Base-by-base conservation (phyloP, 2,797 vertebrate species). In the Moxostoma hubbsi region DNA sequence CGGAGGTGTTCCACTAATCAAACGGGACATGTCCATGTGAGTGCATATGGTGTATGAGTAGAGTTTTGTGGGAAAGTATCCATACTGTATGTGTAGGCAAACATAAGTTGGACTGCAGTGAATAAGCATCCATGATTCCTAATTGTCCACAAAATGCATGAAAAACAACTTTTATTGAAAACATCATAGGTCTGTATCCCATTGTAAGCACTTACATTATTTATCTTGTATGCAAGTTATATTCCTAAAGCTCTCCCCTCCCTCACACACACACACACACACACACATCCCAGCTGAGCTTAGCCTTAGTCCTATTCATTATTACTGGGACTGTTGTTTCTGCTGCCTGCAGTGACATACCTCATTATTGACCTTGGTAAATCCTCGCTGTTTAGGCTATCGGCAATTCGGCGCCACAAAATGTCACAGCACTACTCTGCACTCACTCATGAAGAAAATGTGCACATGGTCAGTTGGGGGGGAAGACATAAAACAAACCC, bases 1-100 rank as follows among this genome's bases (percentile, higher is more conserved):
- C 90, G 83, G 88, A 85, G 89, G 86, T 90, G 91, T 83, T 87
- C 71, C 71, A 84, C 88, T 90, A 90, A 90, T 91, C 91, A 93
- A 90, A 92, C 70, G 16, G 69, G 76, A 86, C 79, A 87, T n/a
- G 12, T 83, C 84, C 80, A 83, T 84, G 79, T 74, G 76, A 75
- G 82, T 81, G 62, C 16, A 76, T 71, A 49, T 15, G 24, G 49
- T 76, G 63, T 73, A 54, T 49, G 7, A 54, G 80, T 61, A 68
- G 18, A 82, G 68, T 55, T 71, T 67, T 80, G 73, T 67, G 73
- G 79, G 63, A 79, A 69, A 73, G 57, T 75, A 79, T 77, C 75
- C 63, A 73, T 67, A 36, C 36, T 36, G 36, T 36, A 68, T 81
- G 72, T 79, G 64, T 81, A 64, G 64, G 9, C 49, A 69, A 64